Conservation (phyloP, 2,113 vertebrate genomes). For the Procapra przewalskii region DNA sequence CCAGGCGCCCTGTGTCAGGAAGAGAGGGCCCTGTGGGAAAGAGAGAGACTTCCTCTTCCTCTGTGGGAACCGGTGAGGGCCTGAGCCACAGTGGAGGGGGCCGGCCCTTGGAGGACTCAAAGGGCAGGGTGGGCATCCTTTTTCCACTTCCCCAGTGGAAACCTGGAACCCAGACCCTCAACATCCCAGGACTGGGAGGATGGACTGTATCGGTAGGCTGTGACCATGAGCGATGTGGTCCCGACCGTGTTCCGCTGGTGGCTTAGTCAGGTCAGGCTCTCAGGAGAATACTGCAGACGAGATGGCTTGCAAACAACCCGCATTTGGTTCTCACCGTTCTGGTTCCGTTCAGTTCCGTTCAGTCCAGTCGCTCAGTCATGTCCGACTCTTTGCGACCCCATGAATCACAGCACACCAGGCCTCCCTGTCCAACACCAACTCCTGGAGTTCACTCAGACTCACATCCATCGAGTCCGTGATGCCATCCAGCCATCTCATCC, state of each 20-base stretch:
- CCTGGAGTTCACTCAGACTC: no score
- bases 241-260: not conserved
- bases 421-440: no score
- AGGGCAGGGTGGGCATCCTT: no score
- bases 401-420: no score
- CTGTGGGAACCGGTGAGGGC: not conserved
- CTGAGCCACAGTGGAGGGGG: not conserved
- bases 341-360: no score
- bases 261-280: not conserved
- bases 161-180: not conserved
- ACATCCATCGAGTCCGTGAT: no score
- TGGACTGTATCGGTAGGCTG: not conserved
- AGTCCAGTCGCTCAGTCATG: no score
- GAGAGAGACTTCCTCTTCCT: not conserved
- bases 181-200: not conserved
- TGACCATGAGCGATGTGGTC: not conserved
- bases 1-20: not conserved
- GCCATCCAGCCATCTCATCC: no score
- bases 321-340: not conserved
- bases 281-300: not conserved
- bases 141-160: fast-evolving
- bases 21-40: not conserved
- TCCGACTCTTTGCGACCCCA: no score
- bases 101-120: fast-evolving
- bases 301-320: no score